phyloP scores from a whole-genome alignment of 2,797 vertebrate species.

The Phaenicophaeus curvirostris region DNA sequence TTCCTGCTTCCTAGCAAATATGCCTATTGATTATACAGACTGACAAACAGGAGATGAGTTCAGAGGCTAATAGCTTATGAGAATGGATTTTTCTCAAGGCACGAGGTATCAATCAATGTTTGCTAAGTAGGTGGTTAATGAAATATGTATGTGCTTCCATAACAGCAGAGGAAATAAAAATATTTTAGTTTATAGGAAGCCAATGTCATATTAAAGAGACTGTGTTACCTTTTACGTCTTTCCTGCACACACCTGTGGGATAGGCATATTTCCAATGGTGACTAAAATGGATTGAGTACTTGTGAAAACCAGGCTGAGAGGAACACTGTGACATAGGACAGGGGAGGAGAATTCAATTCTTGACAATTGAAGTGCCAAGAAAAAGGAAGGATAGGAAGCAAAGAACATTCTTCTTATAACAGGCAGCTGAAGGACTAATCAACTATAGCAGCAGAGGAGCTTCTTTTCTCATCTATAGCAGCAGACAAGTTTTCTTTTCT shows the following conservation, averaged over 20 bases:
- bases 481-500: not conserved
- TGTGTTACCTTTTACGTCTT: not conserved
- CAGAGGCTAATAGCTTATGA: constrained; percentile 3
- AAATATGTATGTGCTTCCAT: not conserved
- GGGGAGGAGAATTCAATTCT: not conserved
- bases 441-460: not conserved
- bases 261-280: not conserved
- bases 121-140: not conserved
- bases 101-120: not conserved
- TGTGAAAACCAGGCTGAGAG: not conserved
- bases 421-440: not conserved
- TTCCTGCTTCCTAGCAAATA: constrained; percentile 1
- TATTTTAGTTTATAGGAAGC: not conserved
- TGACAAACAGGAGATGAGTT: not conserved
- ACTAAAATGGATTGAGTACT: not conserved
- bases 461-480: not conserved
- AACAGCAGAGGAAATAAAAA: not conserved
- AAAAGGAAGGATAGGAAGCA: not conserved
- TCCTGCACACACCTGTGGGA: not conserved
- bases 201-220: not conserved
- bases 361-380: not conserved
- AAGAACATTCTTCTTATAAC: not conserved
- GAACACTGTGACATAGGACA: not conserved
- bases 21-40: not conserved
- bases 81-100: not conserved